Conservation (phyloP, 2,113 vertebrate species). For the Osmerus eperlanus region DNA sequence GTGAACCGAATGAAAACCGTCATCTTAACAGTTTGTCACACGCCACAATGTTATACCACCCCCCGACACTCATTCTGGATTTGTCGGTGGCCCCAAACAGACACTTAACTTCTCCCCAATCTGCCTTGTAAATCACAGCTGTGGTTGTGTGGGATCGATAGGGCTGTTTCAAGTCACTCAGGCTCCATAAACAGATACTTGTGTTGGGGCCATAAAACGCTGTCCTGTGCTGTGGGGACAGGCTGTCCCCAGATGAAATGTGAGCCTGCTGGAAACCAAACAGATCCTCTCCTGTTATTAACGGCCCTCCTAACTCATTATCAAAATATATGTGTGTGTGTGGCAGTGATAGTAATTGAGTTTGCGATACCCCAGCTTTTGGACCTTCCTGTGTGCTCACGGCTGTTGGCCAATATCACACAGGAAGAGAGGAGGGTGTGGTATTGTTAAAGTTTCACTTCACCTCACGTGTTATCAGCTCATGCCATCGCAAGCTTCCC, state of each 20-base stretch:
- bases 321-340: neutral
- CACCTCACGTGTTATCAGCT: neutral
- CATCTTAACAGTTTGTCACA: too few species aligned
- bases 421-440: constrained; percentile 27
- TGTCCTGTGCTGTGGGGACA: neutral
- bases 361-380: neutral
- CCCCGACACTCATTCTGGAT: too few species aligned
- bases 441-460: neutral
- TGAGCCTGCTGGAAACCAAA: constrained; percentile 21
- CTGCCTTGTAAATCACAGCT: neutral
- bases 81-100: neutral
- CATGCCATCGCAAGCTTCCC: neutral
- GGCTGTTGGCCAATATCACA: neutral
- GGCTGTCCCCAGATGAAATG: constrained; percentile 26
- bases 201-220: constrained; percentile 20
- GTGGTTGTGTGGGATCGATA: neutral
- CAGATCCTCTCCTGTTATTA: constrained; percentile 20
- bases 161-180: constrained; percentile 28
- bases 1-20: too few species aligned
- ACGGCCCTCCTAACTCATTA: constrained; percentile 1
- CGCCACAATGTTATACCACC: too few species aligned
- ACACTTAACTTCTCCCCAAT: neutral
- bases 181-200: constrained; percentile 31
- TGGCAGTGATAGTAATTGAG: neutral
- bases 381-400: constrained; percentile 36